Percentiles rank a stretch among this genome's conserved stretches.
Conservation (phyloP, 2,888 invertebrate species). For the Metallyticus violacea region DNA sequence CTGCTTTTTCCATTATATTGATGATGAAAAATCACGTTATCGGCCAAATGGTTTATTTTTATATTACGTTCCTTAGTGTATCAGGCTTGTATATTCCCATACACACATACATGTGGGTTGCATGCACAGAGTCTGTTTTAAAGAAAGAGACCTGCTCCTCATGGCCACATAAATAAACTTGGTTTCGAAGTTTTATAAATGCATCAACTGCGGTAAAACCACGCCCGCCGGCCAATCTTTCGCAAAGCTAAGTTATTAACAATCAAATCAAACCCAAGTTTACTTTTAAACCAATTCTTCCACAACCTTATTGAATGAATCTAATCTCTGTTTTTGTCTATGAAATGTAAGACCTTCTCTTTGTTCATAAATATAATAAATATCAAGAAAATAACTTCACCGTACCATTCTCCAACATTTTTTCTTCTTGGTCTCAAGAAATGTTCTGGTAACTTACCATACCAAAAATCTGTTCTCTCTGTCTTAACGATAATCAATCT, state of each 20-base stretch:
- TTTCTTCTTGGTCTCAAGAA: neutral
- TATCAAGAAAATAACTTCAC: neutral
- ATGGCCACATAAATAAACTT: neutral
- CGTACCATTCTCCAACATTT: neutral
- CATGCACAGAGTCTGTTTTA: neutral
- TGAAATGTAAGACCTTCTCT: neutral
- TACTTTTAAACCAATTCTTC: neutral
- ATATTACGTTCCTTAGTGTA: neutral
- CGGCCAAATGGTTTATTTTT: neutral
- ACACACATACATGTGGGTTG: neutral
- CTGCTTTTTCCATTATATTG: slow-evolving; percentile 10
- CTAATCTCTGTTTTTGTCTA: neutral
- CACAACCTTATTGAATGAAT: neutral
- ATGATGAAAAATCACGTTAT: slow-evolving; percentile 16
- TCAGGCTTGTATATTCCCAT: neutral
- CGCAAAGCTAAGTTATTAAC: neutral
- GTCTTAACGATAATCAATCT: no score
- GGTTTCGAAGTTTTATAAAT: slow-evolving; percentile 3
- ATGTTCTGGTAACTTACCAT: no score
- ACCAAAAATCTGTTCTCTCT: no score
- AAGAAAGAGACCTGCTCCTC: neutral
- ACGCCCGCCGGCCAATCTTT: neutral
- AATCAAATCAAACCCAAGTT: neutral
- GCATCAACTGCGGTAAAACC: neutral
- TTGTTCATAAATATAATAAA: neutral